These are phyloP conservation scores for Folsomia manolachei DNA, from an alignment of 2,888 invertebrate species.

Conservation along the genomic window DNA sequence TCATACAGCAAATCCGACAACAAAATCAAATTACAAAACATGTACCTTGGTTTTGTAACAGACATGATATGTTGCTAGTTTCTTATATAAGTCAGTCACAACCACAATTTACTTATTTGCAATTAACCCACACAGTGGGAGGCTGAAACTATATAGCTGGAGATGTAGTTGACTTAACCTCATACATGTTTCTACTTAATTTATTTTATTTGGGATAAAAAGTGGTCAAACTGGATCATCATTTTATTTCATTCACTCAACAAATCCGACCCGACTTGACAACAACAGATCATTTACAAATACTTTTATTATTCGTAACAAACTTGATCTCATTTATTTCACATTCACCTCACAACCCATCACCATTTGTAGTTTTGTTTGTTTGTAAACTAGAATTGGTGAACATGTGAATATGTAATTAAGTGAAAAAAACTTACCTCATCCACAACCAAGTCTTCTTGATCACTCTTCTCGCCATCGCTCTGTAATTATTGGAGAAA, in stretches of 20 bases:
- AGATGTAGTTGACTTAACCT: background rate
- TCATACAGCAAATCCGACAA: too few relatives aligned
- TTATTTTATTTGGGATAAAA: background rate
- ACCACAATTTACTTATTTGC: background rate
- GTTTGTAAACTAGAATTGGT: conserved; percentile 5
- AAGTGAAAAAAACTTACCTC: conserved; percentile 64
- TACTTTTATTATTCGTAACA: too few relatives aligned
- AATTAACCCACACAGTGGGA: background rate
- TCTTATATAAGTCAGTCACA: too few relatives aligned
- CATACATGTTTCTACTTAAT: background rate
- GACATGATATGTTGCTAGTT: too few relatives aligned
- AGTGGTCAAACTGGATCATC: background rate
- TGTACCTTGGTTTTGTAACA: too few relatives aligned
- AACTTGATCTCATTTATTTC: too few relatives aligned
- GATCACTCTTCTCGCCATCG: conserved; percentile 93
- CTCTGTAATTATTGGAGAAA: conserved; percentile 61
- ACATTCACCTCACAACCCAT: background rate
- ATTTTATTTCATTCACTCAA: background rate
- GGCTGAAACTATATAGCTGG: background rate
- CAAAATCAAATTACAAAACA: too few relatives aligned
- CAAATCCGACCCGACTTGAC: background rate
- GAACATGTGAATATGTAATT: conserved; percentile 22
- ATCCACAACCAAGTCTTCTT: conserved; percentile 92
- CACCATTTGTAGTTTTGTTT: background rate
- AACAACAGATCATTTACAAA: background rate